These are phyloP conservation scores for Halcyon badia DNA, from an alignment of 2,797 vertebrate species.

Conservation along the genomic window DNA sequence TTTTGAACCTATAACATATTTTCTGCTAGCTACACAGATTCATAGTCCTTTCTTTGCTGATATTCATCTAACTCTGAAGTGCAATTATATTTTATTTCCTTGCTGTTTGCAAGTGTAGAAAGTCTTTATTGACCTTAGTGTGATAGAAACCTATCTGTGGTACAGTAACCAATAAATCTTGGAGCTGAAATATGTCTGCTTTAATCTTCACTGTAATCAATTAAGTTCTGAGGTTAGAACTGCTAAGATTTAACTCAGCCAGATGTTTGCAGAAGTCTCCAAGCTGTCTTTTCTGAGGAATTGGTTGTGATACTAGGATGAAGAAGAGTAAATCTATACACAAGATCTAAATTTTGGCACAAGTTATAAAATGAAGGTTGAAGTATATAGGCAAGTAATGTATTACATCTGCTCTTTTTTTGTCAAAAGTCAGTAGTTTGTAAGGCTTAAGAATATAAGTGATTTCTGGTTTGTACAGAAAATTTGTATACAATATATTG, in stretches of 20 bases:
- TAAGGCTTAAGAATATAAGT: not conserved
- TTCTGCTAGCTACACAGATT: not conserved
- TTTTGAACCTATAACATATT: not conserved
- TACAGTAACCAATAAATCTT: conserved; percentile 61
- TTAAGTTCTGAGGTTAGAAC: conserved; percentile 44
- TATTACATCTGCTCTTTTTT: not conserved
- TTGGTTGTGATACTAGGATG: not conserved
- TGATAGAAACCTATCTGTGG: conserved; percentile 22
- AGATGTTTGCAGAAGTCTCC: not conserved
- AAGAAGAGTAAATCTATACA: not conserved
- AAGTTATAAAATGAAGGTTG: not conserved
- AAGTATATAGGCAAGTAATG: not conserved
- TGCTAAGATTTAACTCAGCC: not conserved
- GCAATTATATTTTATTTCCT: conserved; percentile 55
- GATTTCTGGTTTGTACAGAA: not conserved
- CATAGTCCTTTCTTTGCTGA: not conserved
- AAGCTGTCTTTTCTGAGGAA: conserved; percentile 6
- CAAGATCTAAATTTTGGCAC: not conserved
- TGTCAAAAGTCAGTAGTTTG: not conserved
- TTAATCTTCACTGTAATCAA: conserved; percentile 67
- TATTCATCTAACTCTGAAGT: conserved; percentile 27
- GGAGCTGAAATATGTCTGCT: conserved; percentile 19
- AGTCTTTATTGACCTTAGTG: conserved; percentile 45
- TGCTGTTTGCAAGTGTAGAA: conserved; percentile 39
- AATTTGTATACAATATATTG: not conserved